Evolutionary conservation across 2,797 vertebrate species (phyloP), one percentile per base, ranked within the genome.

Genomic region (Crax fasciolata): DNA sequence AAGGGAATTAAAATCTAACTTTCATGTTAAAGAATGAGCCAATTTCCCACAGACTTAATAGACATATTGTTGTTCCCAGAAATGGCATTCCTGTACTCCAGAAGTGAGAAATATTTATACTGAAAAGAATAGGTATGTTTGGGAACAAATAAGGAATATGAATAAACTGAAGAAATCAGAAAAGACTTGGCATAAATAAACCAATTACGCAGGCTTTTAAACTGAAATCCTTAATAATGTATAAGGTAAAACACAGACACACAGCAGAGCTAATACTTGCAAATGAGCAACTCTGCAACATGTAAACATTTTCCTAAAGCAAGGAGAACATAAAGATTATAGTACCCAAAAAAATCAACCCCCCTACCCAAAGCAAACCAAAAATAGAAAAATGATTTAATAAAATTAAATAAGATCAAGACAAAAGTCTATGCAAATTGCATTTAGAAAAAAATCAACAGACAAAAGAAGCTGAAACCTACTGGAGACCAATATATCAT

Each of bases 211-310:
- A 82, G 73, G 38, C 74, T 91, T 67, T 91, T 94, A 84, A 95
- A 86, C 76, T 62, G 66, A 91, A 92, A 90, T 92, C 55, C 93
- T 96, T 91, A 95, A 95, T 96, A 96, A 96, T 88, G 76, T 71
- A 94, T 95, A 82, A 91, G 93, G 82, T 70, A 84, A 91, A 92
- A 91, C 58, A 87, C 10, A 88, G 91, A 91, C 67, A 90, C n/a
- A 44, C 66, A 79, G 87, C 71, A 88, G 71, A 91, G 87, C 43
- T 94, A 93, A 94, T 67, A 61, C 79, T 96, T 96, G 84, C 77
- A 96, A 95, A 95, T 90, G 73, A 96, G 63, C 52, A 85, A 57
- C 55, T 73, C 66, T 93, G 48, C 0, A 3, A 72, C 57, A 59
- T 0, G 1, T 80, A 94, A 96, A 93, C 21, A 48, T 80, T 68